These are phyloP conservation scores for Apogon hyalosoma DNA, from an alignment of 2,797 vertebrate species.

Conservation along the genomic window DNA sequence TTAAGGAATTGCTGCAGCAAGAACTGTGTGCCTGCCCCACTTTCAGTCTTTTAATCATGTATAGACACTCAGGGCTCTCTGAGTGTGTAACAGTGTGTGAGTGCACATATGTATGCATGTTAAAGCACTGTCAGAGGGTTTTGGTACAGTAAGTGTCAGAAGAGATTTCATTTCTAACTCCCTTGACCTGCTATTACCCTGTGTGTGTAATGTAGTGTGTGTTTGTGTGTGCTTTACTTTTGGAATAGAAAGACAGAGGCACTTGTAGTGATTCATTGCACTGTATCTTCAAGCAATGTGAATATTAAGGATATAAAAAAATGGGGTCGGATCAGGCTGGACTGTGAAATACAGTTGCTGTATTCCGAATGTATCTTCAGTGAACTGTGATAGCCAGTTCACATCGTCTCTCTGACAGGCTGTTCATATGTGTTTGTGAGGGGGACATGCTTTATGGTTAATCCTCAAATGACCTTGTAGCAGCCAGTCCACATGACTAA, in stretches of 20 bases:
- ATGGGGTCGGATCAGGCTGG: not conserved
- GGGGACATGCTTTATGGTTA: slow-evolving; percentile 18
- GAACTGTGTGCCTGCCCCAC: slow-evolving; percentile 71
- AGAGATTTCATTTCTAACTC: slow-evolving; percentile 58
- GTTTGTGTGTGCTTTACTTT: slow-evolving; percentile 14
- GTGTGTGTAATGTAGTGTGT: slow-evolving; percentile 12
- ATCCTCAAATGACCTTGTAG: slow-evolving; percentile 61
- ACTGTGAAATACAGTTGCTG: not conserved
- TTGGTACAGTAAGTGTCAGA: slow-evolving; percentile 63
- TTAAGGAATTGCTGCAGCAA: slow-evolving; percentile 56
- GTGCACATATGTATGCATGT: slow-evolving; percentile 34
- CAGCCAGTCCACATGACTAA: slow-evolving; percentile 62
- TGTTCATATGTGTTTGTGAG: slow-evolving; percentile 27
- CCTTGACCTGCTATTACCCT: slow-evolving; percentile 45
- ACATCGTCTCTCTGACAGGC: not conserved
- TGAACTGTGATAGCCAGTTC: not conserved
- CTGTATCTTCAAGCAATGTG: not conserved
- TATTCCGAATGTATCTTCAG: not conserved
- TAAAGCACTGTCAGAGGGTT: slow-evolving; percentile 47
- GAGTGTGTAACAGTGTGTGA: slow-evolving; percentile 13
- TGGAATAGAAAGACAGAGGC: slow-evolving; percentile 25
- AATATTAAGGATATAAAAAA: not conserved
- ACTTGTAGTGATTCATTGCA: slow-evolving; percentile 18
- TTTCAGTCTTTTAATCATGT: slow-evolving; percentile 79
- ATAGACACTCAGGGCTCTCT: slow-evolving; percentile 70